phyloP scores from a whole-genome alignment of 2,797 vertebrate species.

The Trematomus bernacchii region DNA sequence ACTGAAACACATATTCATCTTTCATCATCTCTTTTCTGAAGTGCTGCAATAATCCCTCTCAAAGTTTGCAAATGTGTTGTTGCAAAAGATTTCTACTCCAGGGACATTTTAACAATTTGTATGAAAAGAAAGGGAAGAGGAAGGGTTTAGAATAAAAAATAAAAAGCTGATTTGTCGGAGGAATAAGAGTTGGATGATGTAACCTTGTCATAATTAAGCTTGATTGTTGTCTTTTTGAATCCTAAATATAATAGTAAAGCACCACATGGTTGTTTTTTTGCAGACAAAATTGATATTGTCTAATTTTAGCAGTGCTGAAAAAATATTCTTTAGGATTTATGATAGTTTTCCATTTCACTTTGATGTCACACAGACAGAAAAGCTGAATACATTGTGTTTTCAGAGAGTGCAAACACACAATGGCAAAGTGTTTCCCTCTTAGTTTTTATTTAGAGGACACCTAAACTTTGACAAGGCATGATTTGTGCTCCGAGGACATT shows the following conservation, averaged over 20 bases:
- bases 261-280: neutral
- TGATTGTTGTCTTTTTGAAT: neutral
- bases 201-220: neutral
- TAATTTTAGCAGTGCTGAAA: neutral
- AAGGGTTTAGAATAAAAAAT: neutral
- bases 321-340: neutral
- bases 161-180: neutral
- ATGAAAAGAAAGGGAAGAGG: conserved; percentile 8
- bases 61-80: neutral
- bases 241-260: neutral
- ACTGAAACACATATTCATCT: neutral
- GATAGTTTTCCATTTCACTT: neutral
- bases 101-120: conserved; percentile 27
- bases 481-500: neutral
- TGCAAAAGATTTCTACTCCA: conserved; percentile 2
- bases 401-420: neutral
- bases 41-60: neutral
- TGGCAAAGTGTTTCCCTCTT: neutral
- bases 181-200: neutral
- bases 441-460: conserved; percentile 1
- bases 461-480: neutral
- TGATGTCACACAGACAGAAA: neutral
- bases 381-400: neutral
- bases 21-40: conserved; percentile 27
- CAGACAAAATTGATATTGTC: neutral